A percentile compares a stretch with the other conserved stretches of the same genome.
Conservation (phyloP, 1,140 invertebrate genomes). For the Varroa destructor region DNA sequence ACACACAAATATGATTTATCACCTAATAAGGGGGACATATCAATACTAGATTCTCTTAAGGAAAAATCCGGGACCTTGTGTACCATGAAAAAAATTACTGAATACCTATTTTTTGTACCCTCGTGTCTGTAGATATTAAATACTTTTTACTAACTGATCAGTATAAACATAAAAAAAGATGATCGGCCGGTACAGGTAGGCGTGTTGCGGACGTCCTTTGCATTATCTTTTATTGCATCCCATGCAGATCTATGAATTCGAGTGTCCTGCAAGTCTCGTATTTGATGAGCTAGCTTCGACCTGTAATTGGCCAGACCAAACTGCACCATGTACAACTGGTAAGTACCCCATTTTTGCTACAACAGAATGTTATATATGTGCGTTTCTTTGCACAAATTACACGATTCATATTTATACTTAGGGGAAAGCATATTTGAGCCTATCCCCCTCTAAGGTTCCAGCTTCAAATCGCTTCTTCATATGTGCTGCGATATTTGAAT, state of each 20-base stretch:
- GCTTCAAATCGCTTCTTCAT: neutral
- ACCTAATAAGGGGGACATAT: no score
- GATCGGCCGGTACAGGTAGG: no score
- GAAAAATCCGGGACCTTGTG: no score
- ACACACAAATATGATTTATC: no score
- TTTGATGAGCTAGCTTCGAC: constrained; percentile 38
- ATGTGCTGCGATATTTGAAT: no score
- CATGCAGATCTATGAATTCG: constrained; percentile 37
- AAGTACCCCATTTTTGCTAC: neutral
- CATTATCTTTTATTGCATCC: neutral
- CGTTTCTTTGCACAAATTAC: neutral
- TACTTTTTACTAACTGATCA: no score
- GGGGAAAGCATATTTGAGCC: neutral
- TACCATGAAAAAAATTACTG: no score
- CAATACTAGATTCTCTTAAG: no score
- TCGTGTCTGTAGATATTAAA: no score
- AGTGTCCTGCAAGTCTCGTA: constrained; percentile 39
- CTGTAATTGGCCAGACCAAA: constrained; percentile 33
- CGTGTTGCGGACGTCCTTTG: no score
- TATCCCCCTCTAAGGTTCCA: neutral
- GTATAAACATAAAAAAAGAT: no score
- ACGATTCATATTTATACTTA: neutral
- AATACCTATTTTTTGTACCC: no score
- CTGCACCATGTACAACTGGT: constrained; percentile 29
- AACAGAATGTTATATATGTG: neutral